Conservation (phyloP, 1,140 invertebrate genomes). For the Pemphigus obesinymphae region DNA sequence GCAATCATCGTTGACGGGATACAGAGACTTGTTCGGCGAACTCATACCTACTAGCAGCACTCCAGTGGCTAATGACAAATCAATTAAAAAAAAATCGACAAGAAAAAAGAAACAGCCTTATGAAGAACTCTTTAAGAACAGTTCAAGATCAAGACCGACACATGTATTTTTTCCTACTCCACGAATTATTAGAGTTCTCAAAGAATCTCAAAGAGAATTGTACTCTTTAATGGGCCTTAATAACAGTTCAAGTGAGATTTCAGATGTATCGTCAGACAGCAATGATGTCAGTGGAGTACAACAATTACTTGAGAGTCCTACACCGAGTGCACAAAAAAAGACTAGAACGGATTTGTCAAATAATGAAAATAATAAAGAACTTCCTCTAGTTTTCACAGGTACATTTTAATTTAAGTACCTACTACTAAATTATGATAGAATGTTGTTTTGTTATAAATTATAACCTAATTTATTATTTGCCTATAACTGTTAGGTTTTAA, state of each 20-base stretch:
- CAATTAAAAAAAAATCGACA: too few relatives aligned
- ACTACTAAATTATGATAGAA: too few relatives aligned
- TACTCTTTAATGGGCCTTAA: constrained; percentile 8
- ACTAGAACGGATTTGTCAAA: background rate
- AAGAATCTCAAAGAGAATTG: constrained; percentile 9
- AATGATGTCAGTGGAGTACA: constrained; percentile 26
- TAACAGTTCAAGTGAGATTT: constrained; percentile 3
- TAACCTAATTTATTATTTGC: too few relatives aligned
- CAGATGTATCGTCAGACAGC: background rate
- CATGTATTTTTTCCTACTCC: background rate
- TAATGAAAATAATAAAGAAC: background rate
- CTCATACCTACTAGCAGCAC: background rate
- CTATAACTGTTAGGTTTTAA: too few relatives aligned
- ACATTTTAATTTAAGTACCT: too few relatives aligned
- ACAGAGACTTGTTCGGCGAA: constrained; percentile 25
- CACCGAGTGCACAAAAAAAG: background rate
- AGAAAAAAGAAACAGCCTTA: too few relatives aligned
- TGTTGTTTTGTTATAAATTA: too few relatives aligned
- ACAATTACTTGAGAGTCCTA: background rate
- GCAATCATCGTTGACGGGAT: background rate
- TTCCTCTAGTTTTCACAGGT: too few relatives aligned
- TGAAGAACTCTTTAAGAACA: background rate
- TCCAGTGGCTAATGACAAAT: background rate
- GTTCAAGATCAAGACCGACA: background rate
- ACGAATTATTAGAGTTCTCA: background rate